These are phyloP conservation scores for Syngnathoides biaculeatus DNA, from an alignment of 2,113 vertebrate genomes.

Conservation along the genomic window DNA sequence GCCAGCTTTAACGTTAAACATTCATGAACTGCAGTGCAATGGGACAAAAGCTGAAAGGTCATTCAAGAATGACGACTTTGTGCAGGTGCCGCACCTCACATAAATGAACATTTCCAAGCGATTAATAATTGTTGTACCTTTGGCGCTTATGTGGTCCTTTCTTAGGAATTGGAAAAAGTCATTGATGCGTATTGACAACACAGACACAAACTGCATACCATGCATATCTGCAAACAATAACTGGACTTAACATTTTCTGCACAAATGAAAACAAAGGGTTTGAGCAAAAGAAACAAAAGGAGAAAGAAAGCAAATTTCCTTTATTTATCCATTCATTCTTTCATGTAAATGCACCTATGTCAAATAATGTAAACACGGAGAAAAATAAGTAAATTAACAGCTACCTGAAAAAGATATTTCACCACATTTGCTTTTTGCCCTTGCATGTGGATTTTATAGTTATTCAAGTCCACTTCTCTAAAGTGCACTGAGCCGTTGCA, in stretches of 20 bases:
- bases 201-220: not conserved
- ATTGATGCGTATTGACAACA: constrained; percentile 1
- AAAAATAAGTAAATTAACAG: not conserved
- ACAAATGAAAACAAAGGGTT: not conserved
- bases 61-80: constrained; percentile 54
- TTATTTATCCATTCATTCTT: not conserved
- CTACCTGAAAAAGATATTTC: not conserved
- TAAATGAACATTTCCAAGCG: constrained; percentile 27
- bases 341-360: not conserved
- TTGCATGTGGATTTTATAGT: constrained; percentile 4
- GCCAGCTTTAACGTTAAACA: constrained; percentile 61
- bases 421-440: constrained; percentile 4
- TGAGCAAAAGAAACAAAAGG: not conserved
- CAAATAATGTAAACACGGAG: not conserved
- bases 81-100: constrained; percentile 26
- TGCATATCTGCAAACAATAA: not conserved
- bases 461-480: constrained; percentile 22
- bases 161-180: constrained; percentile 34
- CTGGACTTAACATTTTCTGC: not conserved
- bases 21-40: constrained; percentile 64
- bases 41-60: constrained; percentile 68
- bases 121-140: constrained; percentile 45
- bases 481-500: constrained; percentile 16
- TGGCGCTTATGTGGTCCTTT: constrained; percentile 14
- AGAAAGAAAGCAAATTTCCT: not conserved